phyloP scores from a whole-genome alignment of 1,140 invertebrate species.

The Tenebrio molitor region DNA sequence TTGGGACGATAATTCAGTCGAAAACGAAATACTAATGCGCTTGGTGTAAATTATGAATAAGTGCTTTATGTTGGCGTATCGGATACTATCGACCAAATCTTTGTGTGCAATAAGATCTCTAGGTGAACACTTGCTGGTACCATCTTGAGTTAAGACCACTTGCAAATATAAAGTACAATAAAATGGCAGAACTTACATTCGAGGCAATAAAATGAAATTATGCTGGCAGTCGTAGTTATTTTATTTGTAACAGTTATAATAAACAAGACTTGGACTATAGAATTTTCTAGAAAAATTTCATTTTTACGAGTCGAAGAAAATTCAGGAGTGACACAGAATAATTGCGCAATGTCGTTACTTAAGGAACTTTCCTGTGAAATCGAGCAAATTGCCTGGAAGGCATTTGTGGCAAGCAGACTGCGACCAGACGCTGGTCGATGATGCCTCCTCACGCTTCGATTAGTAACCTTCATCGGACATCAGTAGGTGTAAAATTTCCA shows the following conservation, averaged over 20 bases:
- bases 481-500: too few species aligned
- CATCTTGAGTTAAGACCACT: slow-evolving; percentile 36
- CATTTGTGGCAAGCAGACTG: slow-evolving; percentile 22
- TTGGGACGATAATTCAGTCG: slow-evolving; percentile 7
- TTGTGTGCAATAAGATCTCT: slow-evolving; percentile 25
- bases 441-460: slow-evolving; percentile 7
- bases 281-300: not conserved
- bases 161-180: slow-evolving; percentile 9
- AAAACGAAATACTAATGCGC: not conserved
- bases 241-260: not conserved
- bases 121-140: not conserved
- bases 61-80: slow-evolving; percentile 7
- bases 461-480: not conserved
- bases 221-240: not conserved
- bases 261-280: not conserved
- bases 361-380: slow-evolving; percentile 15
- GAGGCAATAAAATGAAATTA: slow-evolving; percentile 21
- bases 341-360: slow-evolving; percentile 12
- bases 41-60: slow-evolving; percentile 11
- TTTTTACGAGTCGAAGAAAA: too few species aligned
- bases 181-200: slow-evolving; percentile 3
- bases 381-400: not conserved
- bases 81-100: slow-evolving; percentile 22
- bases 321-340: not conserved
- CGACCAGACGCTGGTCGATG: slow-evolving; percentile 23